Evolutionary conservation across 2,113 vertebrate genomes (phyloP).

Genomic region (Leucoraja erinaceus): DNA sequence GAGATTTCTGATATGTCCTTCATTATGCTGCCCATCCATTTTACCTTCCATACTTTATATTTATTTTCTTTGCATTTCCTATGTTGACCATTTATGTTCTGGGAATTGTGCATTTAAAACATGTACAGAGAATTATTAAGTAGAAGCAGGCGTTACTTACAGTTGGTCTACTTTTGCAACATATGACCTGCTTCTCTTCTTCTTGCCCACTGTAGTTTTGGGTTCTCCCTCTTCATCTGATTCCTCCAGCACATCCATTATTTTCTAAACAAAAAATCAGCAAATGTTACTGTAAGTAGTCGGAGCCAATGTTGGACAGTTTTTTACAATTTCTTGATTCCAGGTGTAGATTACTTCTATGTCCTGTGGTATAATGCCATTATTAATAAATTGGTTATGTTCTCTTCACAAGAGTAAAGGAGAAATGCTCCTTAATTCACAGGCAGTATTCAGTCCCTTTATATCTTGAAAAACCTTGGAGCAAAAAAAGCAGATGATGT

Average conservation of each 20-base stretch:
- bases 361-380: not conserved
- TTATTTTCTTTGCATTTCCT: not conserved
- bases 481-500: too few species aligned
- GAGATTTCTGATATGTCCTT: not conserved
- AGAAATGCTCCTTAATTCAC: not conserved
- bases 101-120: not conserved
- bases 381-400: not conserved
- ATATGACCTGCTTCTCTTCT: not conserved
- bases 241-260: not conserved
- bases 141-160: not conserved
- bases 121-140: not conserved
- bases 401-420: not conserved
- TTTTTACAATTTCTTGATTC: not conserved
- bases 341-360: not conserved
- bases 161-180: not conserved
- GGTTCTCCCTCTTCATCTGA: not conserved
- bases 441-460: not conserved
- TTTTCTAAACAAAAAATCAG: not conserved
- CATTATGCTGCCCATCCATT: not conserved
- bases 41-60: too few species aligned
- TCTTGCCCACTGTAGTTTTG: not conserved
- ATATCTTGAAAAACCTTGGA: not conserved
- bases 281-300: not conserved
- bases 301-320: not conserved
- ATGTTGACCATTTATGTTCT: not conserved